Evolutionary conservation across 2,888 invertebrate species (phyloP).

Genomic region (Tachina lurida): DNA sequence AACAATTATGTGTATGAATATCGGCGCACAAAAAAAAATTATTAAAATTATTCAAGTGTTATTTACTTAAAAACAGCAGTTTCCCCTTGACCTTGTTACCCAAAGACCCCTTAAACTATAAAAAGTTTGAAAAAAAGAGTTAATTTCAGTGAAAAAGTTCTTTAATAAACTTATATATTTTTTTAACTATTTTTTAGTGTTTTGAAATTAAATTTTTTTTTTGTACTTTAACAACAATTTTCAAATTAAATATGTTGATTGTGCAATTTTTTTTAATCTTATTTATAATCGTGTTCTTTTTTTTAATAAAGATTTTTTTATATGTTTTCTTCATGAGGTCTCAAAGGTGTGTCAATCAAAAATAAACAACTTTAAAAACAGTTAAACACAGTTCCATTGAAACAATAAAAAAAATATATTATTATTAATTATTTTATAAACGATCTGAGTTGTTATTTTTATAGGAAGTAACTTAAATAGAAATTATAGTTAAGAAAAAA

Average conservation of each 20-base stretch:
- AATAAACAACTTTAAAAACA: background rate
- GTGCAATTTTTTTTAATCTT: constrained; percentile 5
- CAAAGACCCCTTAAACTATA: constrained; percentile 55
- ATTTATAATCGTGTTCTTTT: constrained; percentile 23
- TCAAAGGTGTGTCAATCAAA: constrained; percentile 59
- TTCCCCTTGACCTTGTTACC: constrained; percentile 62
- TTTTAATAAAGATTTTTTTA: background rate
- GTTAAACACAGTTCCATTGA: constrained; percentile 52
- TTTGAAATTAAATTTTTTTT: background rate
- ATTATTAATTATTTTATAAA: constrained; percentile 21
- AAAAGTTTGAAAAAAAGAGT: constrained; percentile 14
- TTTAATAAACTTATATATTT: background rate
- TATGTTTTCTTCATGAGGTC: constrained; percentile 27
- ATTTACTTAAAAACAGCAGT: constrained; percentile 12
- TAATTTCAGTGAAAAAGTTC: constrained; percentile 4
- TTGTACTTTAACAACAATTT: background rate
- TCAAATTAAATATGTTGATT: constrained; percentile 9
- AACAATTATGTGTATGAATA: constrained; percentile 13
- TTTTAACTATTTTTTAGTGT: background rate
- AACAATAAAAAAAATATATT: constrained; percentile 37
- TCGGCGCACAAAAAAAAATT: background rate
- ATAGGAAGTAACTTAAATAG: constrained; percentile 57
- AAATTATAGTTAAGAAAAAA: constrained; percentile 34
- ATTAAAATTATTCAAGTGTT: constrained; percentile 2
- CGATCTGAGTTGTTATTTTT: constrained; percentile 16